Base-by-base conservation (phyloP, 2,113 vertebrate species). In the Dromas ardeola region DNA sequence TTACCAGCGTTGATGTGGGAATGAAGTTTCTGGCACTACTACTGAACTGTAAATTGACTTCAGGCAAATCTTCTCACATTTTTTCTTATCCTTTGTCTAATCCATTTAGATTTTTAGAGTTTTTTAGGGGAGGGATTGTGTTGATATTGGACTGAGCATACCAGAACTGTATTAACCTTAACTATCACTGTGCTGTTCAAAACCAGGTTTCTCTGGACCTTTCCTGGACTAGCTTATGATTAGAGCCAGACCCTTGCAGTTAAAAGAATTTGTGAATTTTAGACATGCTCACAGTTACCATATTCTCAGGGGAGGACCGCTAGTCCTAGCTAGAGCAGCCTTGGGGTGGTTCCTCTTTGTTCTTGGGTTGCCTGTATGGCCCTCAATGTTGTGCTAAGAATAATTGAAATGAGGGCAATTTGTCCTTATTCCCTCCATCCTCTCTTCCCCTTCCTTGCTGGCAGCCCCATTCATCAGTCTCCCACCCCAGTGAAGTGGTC, bases 41-140 rank as follows among this genome's bases (percentile, higher is more conserved):
- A 40, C 49, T 61, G 61, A 88, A 84, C 65, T 79, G 61, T 32
- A 93, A 93, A 92, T 96, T 92, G 59, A 86, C 59, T 92, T 91
- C 81, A 88, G 69, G 52, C 49, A 84, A 81, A 67, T 89, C 13
- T 80, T 92, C 50, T 89, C 88, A 92, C 56, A 59, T 53, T 92
- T 92, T 92, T 95, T 81, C 61, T 52, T 84, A 81, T 36, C 19
- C 43, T 81, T 91, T 84, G 43, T 93, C 43, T 81, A 76, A 63
- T 81, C 69, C 59, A 11, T 88, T 90, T 55, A 55, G 38, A 79
- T 63, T 90, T 47, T 74, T 40, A 63, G 71, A 80, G 20, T 8
- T 81, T 92, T 86, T 88, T 69, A 59, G 34, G 27, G 19, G 43
- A 76, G 17, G 17, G 43, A 49, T 20, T 74, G 22, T 82, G 69